A percentile compares a stretch with the other conserved stretches of the same genome.
These are phyloP conservation scores for Syrmaticus mikado DNA, from an alignment of 2,113 vertebrate genomes.

Conservation along the genomic window DNA sequence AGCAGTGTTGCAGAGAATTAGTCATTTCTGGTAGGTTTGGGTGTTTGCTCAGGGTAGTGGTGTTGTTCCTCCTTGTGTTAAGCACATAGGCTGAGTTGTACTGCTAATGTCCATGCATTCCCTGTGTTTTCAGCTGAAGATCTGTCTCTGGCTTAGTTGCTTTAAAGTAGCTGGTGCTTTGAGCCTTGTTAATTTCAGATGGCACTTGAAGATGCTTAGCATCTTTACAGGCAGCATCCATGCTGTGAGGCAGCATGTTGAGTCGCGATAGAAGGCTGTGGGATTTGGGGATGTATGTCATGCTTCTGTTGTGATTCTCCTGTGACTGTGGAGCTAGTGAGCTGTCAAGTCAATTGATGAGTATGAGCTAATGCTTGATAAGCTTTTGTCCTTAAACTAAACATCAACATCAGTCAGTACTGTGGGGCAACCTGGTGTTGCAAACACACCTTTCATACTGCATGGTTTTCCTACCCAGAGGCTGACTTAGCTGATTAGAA, in stretches of 20 bases:
- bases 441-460: accelerated
- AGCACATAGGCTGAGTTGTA: neutral
- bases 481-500: neutral
- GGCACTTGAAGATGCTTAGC: neutral
- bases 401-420: neutral
- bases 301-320: neutral
- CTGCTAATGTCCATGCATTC: neutral
- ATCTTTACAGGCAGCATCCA: neutral
- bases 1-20: neutral
- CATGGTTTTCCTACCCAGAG: neutral
- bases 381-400: neutral
- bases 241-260: accelerated
- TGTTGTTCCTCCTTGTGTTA: neutral
- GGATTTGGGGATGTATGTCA: accelerated
- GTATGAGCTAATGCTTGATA: neutral
- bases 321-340: neutral
- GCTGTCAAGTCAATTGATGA: neutral
- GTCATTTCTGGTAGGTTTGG: neutral
- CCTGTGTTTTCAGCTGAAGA: neutral
- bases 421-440: neutral
- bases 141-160: neutral
- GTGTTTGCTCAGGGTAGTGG: neutral
- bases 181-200: neutral
- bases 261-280: neutral
- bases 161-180: neutral